phyloP scores from a whole-genome alignment of 2,888 invertebrate species.

The Gymnoscelis rufifasciata region DNA sequence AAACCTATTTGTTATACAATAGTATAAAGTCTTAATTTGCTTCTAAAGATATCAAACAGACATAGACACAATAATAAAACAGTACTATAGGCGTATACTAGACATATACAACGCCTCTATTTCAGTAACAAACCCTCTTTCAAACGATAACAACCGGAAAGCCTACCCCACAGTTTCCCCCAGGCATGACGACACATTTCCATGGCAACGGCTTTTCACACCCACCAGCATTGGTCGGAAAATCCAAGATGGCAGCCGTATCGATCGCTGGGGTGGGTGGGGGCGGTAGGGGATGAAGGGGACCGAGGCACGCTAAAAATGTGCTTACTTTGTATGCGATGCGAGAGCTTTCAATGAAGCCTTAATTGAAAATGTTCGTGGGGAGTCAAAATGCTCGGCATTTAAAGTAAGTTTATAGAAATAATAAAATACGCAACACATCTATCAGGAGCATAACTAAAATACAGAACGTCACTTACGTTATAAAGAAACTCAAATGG shows the following conservation, averaged over 20 bases:
- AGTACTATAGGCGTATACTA: conserved; percentile 4
- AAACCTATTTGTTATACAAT: too few species aligned
- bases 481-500: too few species aligned
- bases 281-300: conserved; percentile 39
- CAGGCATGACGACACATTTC: conserved; percentile 54
- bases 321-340: conserved; percentile 41
- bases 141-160: conserved; percentile 38
- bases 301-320: conserved; percentile 44
- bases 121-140: conserved; percentile 22
- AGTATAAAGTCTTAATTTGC: too few species aligned
- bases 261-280: conserved; percentile 62
- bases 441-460: too few species aligned
- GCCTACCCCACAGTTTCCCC: conserved; percentile 71
- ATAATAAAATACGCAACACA: too few species aligned
- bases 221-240: conserved; percentile 74
- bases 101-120: conserved; percentile 11
- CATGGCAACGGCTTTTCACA: conserved; percentile 67
- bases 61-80: background rate
- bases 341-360: conserved; percentile 26
- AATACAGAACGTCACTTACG: too few species aligned
- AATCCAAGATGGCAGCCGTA: conserved; percentile 75
- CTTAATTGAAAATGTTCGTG: conserved; percentile 28
- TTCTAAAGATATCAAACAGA: too few species aligned
- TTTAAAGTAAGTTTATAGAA: conserved; percentile 1
- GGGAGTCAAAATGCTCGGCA: conserved; percentile 9